Conservation (phyloP, 2,797 vertebrate species). For the Sebastes oblongus region DNA sequence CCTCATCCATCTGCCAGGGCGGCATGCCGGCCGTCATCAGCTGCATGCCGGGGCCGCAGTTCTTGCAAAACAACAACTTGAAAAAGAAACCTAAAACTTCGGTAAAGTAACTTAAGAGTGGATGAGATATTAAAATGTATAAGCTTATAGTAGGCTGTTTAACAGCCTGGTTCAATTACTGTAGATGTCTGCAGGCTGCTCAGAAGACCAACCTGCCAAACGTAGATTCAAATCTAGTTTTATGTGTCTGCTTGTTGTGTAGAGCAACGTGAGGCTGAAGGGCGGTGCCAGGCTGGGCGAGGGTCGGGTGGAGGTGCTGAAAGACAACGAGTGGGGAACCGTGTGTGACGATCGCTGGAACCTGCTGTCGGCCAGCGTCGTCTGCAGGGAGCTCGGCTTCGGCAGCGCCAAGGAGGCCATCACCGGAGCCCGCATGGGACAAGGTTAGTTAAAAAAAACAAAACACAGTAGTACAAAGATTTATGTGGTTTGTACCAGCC, state of each 20-base stretch:
- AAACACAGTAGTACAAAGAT: not conserved
- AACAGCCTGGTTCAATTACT: not conserved
- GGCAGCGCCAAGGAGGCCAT: conserved; percentile 94
- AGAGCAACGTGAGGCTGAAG: conserved; percentile 90
- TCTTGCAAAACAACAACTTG: conserved; percentile 66
- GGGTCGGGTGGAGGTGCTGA: conserved; percentile 94
- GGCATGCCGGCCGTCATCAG: conserved; percentile 89
- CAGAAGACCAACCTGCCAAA: not conserved
- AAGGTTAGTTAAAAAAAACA: conserved; percentile 82
- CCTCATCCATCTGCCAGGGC: conserved; percentile 77
- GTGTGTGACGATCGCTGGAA: conserved; percentile 96
- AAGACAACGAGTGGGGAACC: conserved; percentile 89
- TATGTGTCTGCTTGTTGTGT: not conserved
- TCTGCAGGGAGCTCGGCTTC: conserved; percentile 96
- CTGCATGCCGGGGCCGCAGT: conserved; percentile 89
- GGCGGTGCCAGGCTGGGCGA: conserved; percentile 88
- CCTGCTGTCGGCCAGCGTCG: conserved; percentile 90
- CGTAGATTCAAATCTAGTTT: not conserved
- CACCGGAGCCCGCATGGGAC: conserved; percentile 92
- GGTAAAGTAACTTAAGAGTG: conserved; percentile 58
- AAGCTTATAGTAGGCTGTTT: not conserved
- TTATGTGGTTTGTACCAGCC: not conserved
- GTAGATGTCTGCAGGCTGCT: not conserved
- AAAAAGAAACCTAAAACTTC: conserved; percentile 86
- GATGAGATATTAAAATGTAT: not conserved